These are phyloP conservation scores for Emydoidea blandingii DNA, from an alignment of 2,797 vertebrate species.

Conservation along the genomic window DNA sequence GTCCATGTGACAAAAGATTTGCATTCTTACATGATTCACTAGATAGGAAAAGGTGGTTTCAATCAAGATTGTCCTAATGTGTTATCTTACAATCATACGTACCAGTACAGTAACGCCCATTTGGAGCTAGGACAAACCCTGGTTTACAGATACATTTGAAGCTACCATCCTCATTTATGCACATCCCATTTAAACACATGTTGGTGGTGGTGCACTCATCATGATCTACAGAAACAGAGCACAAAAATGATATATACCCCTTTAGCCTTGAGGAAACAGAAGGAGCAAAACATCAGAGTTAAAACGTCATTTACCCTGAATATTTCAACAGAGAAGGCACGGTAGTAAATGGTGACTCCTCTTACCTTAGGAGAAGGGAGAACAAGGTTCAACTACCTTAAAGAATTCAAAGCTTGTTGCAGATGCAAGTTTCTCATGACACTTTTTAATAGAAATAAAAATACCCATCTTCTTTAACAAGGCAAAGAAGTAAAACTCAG, in stretches of 20 bases:
- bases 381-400: background rate
- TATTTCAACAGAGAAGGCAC: background rate
- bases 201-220: conserved; percentile 84
- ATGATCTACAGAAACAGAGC: conserved; percentile 73
- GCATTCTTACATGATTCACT: background rate
- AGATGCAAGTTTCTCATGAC: background rate
- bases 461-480: background rate
- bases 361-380: background rate
- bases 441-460: background rate
- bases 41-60: background rate
- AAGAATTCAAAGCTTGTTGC: background rate
- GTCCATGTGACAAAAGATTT: background rate
- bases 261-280: background rate
- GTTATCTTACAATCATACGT: conserved; percentile 1
- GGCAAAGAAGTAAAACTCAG: background rate
- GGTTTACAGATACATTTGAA: conserved; percentile 87
- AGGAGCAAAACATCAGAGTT: accelerated
- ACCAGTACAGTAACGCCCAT: conserved; percentile 83
- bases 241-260: background rate
- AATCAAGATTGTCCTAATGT: background rate
- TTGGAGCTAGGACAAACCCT: conserved; percentile 82
- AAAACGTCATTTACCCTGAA: background rate
- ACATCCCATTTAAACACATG: conserved; percentile 87
- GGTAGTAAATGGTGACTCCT: background rate
- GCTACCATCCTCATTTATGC: conserved; percentile 87